Evolutionary conservation across 2,113 vertebrate species (phyloP).

Genomic region (Charina bottae): DNA sequence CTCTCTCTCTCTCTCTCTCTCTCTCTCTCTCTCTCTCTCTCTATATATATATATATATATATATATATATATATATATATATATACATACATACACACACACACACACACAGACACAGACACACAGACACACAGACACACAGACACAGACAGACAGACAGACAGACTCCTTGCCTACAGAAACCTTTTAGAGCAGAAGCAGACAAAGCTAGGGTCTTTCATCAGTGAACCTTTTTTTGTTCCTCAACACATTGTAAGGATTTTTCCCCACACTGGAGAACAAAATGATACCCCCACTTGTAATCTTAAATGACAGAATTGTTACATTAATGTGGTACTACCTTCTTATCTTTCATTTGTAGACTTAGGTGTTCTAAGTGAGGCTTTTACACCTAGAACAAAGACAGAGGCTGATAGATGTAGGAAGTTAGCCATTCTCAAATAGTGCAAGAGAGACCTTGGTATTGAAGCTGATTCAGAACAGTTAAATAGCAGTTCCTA

Average conservation of each 20-base stretch:
- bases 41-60: too few species aligned
- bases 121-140: too few species aligned
- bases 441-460: slow-evolving; percentile 9
- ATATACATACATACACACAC: too few species aligned
- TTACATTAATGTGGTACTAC: background rate
- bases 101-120: too few species aligned
- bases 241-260: background rate
- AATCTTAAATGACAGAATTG: background rate
- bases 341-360: background rate
- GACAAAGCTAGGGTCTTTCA: background rate
- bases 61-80: too few species aligned
- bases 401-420: background rate
- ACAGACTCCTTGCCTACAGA: background rate
- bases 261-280: background rate
- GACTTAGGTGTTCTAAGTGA: background rate
- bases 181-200: background rate
- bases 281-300: background rate
- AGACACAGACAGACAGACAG: too few species aligned
- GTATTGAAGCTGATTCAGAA: slow-evolving; percentile 21
- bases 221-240: background rate
- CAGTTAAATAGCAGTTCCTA: slow-evolving; percentile 33
- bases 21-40: too few species aligned
- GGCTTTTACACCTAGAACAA: background rate
- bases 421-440: background rate
- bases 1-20: too few species aligned